Evolutionary conservation across 2,113 vertebrate species (phyloP).

Genomic region (Sakesphorus luctuosus): DNA sequence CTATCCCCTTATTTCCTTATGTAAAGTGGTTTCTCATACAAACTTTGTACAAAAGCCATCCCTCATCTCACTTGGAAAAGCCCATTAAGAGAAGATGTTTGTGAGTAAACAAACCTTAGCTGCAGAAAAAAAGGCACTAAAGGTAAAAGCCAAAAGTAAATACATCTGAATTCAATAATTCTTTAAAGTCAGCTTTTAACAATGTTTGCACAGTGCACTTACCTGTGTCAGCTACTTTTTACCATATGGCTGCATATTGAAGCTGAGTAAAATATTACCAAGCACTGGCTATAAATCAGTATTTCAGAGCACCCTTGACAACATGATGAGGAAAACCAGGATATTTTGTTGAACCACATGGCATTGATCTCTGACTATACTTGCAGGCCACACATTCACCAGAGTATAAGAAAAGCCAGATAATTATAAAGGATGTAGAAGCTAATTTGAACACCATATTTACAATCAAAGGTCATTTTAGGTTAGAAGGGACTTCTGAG

Average conservation of each 20-base stretch:
- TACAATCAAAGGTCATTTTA: not conserved
- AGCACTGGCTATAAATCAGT: not conserved
- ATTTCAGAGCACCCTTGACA: not conserved
- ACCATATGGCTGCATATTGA: not conserved
- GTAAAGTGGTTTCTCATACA: not conserved
- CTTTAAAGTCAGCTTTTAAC: not conserved
- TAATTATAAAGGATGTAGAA: not conserved
- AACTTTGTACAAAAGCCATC: not conserved
- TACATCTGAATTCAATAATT: not conserved
- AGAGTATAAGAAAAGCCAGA: not conserved
- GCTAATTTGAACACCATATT: not conserved
- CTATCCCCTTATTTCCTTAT: not conserved
- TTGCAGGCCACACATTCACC: not conserved
- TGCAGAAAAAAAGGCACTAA: not conserved
- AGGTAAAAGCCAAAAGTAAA: not conserved
- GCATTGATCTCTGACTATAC: not conserved
- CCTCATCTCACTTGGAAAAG: slow-evolving; percentile 44
- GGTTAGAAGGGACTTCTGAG: not conserved
- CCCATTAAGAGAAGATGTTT: not conserved
- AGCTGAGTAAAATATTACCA: not conserved
- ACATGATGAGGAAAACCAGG: not conserved
- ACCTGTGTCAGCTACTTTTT: not conserved
- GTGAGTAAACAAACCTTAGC: slow-evolving; percentile 15
- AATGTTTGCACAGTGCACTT: not conserved
- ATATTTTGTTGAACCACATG: not conserved